Evolutionary conservation across 2,113 vertebrate genomes (phyloP), one percentile per base, ranked within the genome.

Genomic region (Silurus asotus): DNA sequence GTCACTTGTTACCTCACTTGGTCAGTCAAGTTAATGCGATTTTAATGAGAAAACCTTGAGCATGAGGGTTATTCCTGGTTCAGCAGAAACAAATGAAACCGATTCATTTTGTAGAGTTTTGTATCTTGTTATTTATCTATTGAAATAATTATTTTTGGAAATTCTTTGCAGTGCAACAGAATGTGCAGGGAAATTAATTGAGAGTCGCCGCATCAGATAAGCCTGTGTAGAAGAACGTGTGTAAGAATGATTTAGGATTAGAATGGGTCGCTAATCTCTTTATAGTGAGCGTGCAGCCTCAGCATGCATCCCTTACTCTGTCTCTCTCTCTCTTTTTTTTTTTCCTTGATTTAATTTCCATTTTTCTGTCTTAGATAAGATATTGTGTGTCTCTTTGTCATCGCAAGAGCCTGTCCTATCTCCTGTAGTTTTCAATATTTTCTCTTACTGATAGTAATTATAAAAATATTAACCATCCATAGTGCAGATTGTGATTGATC

Each of bases 241-340:
- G 90, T 93, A 93, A 94, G 95, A 96, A 96, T 95, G 95, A 96
- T 97, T 96, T 96, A 92, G 95, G 96, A 99, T 99, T 98, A 98
- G 93, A 93, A 90, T 90, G 92, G 92, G 91, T 84, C 91, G 89
- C 89, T 98, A 98, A 98, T 98, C 97, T 96, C 96, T 97, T 99
- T 97, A 97, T 95, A 93, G 93, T 94, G 94, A 95, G 93, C 96
- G 91, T 97, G 96, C 96, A 92, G 92, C 93, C 95, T 98, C 97
- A 98, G 96, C 96, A 96, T 92, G 96, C 91, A 25, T 75, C 65
- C 79, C 81, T 83, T 59, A 28, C 49, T 82, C n/a, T 87, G 87
- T 89, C 84, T 88, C 89, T 81, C 72, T 83, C 17, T 72, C 76
- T 88, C 88, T 89, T 51, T n/a, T 6, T 13, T 53, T 11, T 53